Evolutionary conservation across 2,113 vertebrate genomes (phyloP), one percentile per base, ranked within the genome.

Genomic region (Pavo muticus): DNA sequence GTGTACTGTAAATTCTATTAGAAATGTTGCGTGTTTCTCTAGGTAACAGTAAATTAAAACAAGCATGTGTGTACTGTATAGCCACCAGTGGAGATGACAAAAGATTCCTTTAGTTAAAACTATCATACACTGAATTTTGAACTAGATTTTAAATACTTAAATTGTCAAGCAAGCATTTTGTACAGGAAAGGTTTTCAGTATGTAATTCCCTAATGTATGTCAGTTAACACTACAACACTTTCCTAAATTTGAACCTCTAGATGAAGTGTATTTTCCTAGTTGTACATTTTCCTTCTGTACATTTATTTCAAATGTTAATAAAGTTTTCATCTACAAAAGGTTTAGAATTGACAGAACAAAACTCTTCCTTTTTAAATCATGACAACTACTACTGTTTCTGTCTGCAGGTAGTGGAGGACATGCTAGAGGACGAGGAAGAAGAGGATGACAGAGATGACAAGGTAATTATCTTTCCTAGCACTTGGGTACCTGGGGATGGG

Each of bases 401-500:
- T 97, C 97, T 98, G 98, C 98, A 99, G 99, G 99, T 99, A 90
- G 97, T 99, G 98, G 99, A 99, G 98, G 99, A 99, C 98, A 98
- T 99, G 97, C 96, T 99, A 97, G 98, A 99, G 98, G 99, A 99
- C 88, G 99, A 99, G 96, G 99, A 99, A 92, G 99, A 99, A 97
- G 99, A 99, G 93, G 99, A 98, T 98, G 99, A 99, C 98, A 99
- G 98, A 99, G 99, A 99, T 98, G 99, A 99, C 99, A 99, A 99
- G 99, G 99, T 99, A 99, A 99, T 99, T 99, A 99, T 99, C 97
- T 98, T 97, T 98, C 95, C 96, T 97, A 95, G 97, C 97, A 92
- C 97, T 97, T 96, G 93, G 96, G 98, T 97, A 97, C 97, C 98
- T 98, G 93, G 97, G 98, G 98, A 98, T 96, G 93, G 91, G 92